Conservation (phyloP, 2,113 vertebrate species). For the Alexandromys fortis region DNA sequence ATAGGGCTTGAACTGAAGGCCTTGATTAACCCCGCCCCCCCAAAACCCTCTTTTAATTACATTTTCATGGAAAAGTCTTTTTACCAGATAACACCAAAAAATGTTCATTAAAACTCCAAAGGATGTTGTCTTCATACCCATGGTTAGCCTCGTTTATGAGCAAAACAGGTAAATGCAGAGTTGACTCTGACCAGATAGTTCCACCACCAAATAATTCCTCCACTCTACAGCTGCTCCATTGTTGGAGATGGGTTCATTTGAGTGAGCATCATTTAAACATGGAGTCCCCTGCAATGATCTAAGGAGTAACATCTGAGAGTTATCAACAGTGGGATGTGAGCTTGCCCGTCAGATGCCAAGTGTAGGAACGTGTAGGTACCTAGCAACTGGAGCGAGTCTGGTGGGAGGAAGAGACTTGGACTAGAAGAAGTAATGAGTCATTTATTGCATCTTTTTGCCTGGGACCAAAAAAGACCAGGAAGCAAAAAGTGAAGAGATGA, state of each 20-base stretch:
- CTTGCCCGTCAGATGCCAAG: background rate
- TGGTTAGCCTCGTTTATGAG: background rate
- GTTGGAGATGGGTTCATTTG: background rate
- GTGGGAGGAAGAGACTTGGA: background rate
- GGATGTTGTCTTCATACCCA: background rate
- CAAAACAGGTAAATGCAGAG: background rate
- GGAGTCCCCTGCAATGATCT: background rate
- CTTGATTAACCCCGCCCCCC: background rate
- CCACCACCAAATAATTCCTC: background rate
- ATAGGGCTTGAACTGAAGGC: background rate
- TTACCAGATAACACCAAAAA: slow-evolving; percentile 13
- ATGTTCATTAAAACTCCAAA: background rate
- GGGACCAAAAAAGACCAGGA: background rate
- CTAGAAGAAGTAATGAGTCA: background rate
- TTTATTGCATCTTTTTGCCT: background rate
- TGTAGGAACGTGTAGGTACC: background rate
- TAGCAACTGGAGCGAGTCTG: background rate
- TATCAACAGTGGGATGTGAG: background rate
- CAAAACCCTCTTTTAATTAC: background rate
- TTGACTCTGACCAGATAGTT: background rate
- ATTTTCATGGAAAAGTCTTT: slow-evolving; percentile 28
- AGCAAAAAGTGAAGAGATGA: background rate
- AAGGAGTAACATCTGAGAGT: background rate
- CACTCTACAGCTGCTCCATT: background rate
- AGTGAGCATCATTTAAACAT: background rate